Conservation (phyloP, 2,797 vertebrate genomes). For the Rhinatrema bivittatum region DNA sequence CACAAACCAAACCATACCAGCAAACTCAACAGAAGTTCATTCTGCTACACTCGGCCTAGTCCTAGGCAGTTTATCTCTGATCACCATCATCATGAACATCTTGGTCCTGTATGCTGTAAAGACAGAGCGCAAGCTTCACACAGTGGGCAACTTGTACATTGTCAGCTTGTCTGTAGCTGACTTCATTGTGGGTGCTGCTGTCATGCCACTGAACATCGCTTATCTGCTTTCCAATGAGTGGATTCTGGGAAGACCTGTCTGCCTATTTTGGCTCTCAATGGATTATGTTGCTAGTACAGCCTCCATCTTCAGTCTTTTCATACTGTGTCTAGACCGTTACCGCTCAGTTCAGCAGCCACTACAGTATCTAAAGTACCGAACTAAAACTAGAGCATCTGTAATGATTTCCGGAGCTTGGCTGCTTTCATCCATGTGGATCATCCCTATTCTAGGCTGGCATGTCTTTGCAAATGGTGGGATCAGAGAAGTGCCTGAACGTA, state of each 20-base stretch:
- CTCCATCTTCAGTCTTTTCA: constrained; percentile 89
- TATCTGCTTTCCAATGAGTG: constrained; percentile 69
- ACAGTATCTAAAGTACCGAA: constrained; percentile 82
- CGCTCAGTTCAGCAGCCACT: constrained; percentile 85
- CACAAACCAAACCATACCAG: constrained; percentile 31
- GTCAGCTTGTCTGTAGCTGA: constrained; percentile 89
- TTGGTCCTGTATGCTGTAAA: constrained; percentile 83
- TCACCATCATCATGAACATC: constrained; percentile 84
- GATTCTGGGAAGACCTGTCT: constrained; percentile 70
- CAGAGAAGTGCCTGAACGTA: not conserved
- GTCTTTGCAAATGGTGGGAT: constrained; percentile 23
- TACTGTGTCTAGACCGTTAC: constrained; percentile 87
- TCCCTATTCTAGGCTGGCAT: constrained; percentile 90
- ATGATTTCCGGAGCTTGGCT: constrained; percentile 83
- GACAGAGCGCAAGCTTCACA: constrained; percentile 85
- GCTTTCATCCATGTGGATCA: constrained; percentile 79
- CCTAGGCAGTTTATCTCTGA: constrained; percentile 73
- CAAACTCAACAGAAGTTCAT: constrained; percentile 38
- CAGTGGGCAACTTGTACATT: constrained; percentile 91
- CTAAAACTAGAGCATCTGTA: constrained; percentile 54
- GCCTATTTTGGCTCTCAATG: constrained; percentile 94
- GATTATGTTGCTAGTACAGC: constrained; percentile 94
- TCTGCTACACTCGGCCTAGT: constrained; percentile 61
- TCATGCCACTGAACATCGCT: constrained; percentile 88
- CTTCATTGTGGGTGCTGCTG: constrained; percentile 79